Evolutionary conservation across 2,113 vertebrate species (phyloP).

Genomic region (Psophia crepitans): DNA sequence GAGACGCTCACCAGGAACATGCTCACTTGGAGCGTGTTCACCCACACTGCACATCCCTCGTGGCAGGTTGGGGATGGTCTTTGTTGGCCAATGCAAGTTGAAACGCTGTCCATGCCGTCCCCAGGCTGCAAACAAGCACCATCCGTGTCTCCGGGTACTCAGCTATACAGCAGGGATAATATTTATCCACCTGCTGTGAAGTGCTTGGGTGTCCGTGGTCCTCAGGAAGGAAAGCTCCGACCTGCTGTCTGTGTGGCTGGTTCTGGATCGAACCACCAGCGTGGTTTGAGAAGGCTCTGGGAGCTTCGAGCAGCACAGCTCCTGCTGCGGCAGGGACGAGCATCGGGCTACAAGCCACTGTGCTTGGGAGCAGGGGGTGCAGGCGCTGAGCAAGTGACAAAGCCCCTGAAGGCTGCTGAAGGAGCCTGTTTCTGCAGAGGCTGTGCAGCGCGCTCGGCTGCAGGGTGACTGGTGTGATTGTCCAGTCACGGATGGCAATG

Average conservation of each 20-base stretch:
- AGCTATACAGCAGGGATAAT: not conserved
- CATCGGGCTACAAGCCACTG: not conserved
- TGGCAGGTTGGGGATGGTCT: not conserved
- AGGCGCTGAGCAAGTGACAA: not conserved
- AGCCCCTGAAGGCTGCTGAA: not conserved
- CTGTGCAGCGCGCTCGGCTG: not conserved
- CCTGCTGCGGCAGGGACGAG: accelerated
- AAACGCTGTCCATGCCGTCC: not conserved
- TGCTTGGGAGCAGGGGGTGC: too few relatives aligned
- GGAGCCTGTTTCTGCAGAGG: not conserved
- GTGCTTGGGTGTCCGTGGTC: not conserved
- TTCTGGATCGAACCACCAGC: not conserved
- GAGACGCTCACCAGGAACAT: accelerated
- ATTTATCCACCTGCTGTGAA: not conserved
- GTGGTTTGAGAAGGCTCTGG: not conserved
- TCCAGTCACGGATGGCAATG: not conserved
- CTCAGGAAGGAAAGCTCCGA: not conserved
- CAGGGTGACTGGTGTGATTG: not conserved
- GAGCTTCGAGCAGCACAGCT: accelerated
- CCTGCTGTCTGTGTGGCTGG: not conserved
- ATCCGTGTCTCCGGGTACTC: not conserved
- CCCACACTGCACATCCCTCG: accelerated
- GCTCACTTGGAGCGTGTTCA: not conserved
- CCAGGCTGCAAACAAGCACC: not conserved
- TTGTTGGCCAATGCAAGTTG: not conserved